Base-by-base conservation (phyloP, 2,888 invertebrate species). In the Drosophila differens region DNA sequence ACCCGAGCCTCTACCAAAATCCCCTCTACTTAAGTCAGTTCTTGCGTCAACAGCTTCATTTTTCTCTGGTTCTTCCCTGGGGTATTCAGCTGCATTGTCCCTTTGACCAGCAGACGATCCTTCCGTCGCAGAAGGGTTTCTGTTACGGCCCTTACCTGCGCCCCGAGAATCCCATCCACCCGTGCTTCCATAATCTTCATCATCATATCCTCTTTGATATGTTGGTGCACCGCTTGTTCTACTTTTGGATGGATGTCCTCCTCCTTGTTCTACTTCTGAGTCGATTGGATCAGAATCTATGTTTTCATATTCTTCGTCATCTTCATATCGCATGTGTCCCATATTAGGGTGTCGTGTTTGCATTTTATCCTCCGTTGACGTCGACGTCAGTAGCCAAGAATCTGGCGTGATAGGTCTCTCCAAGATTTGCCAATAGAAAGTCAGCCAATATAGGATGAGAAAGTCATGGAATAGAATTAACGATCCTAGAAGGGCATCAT, bases 381-480 rank as follows among this genome's bases (percentile, higher is more conserved):
- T 14, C 10, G 22, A 4, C 0, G 25, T 16, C 47, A 7, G 4
- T 37, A 41, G 5, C 32, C 47, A 44, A 12, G 32, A 0, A 0
- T 62, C 10, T 10, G 79, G 67, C 7, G 58, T 51, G 3, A 65
- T 9, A 2, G 72, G 71, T 12, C 6, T n/a, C 3, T 16, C 14
- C 5, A 47, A 9, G 28, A 68, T 16, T 74, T 88, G 88, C 81
- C 81, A 85, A 33, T 77, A 85, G 33, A 88, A 83, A 6, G 84
- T 85, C 6, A 85, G 19, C 88, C 85, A 88, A 53, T 55, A 85
- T 5, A 85, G 70, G 41, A 85, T 74, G 5, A 85, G 85, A 44
- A 88, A 88, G 41, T 85, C 85, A 25, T 88, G 88, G n/a, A 85
- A 85, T 1, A 85, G 73, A 37, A 85, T 85, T 0, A 85, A 35